Evolutionary conservation across 2,113 vertebrate genomes (phyloP).

Genomic region (Proterorhinus semilunaris): DNA sequence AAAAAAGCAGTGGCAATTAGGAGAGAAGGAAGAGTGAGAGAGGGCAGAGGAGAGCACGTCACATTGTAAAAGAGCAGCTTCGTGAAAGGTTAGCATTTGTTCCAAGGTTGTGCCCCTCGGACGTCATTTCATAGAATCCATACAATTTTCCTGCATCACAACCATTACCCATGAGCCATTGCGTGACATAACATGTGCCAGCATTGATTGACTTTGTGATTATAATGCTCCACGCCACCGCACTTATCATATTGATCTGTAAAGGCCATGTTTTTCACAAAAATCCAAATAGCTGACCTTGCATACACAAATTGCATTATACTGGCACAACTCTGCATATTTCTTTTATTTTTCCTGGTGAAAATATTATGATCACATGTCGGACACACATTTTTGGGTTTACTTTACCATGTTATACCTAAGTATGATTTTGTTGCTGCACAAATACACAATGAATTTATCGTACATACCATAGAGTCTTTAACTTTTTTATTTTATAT

Average conservation of each 20-base stretch:
- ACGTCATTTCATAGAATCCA: slow-evolving; percentile 37
- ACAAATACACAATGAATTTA: too few species aligned
- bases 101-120: slow-evolving; percentile 35
- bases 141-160: slow-evolving; percentile 19
- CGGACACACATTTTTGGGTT: too few species aligned
- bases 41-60: slow-evolving; percentile 14
- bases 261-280: neutral
- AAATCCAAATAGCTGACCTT: neutral
- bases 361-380: too few species aligned
- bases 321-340: neutral
- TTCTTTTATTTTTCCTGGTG: too few species aligned
- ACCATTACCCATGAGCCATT: slow-evolving; percentile 20
- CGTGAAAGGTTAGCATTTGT: slow-evolving; percentile 22
- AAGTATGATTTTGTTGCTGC: too few species aligned
- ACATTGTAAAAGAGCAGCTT: slow-evolving; percentile 6
- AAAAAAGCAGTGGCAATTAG: slow-evolving; percentile 1
- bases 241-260: neutral
- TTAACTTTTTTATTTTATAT: too few species aligned
- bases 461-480: too few species aligned
- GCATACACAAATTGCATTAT: neutral
- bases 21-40: slow-evolving; percentile 1
- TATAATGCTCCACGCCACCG: neutral
- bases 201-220: slow-evolving; percentile 7
- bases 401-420: too few species aligned
- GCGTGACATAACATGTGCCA: slow-evolving; percentile 12